phyloP scores from a whole-genome alignment of 2,797 vertebrate genomes.

The Gallirallus australis region DNA sequence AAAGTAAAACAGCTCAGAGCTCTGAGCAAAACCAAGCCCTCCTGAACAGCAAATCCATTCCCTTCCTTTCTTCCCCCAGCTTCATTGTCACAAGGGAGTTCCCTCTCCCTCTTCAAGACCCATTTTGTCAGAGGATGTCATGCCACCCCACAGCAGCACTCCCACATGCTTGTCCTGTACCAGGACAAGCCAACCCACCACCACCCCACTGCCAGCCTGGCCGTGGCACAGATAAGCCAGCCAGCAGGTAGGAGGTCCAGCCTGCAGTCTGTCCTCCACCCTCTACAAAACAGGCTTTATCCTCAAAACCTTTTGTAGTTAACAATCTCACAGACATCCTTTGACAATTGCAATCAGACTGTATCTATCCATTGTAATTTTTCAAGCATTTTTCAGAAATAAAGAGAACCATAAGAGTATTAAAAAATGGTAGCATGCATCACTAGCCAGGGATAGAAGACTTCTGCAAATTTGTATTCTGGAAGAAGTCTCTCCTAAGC shows the following conservation, averaged over 20 bases:
- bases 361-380: background rate
- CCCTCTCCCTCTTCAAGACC: background rate
- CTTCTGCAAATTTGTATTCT: background rate
- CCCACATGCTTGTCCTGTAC: background rate
- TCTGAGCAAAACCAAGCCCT: background rate
- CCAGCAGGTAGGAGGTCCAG: background rate
- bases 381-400: background rate
- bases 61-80: background rate
- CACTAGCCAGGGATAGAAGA: background rate
- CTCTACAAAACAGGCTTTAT: background rate
- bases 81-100: background rate
- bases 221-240: background rate
- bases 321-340: background rate
- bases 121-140: background rate
- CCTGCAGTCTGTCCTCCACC: background rate
- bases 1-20: background rate
- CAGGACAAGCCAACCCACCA: background rate
- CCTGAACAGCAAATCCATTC: background rate
- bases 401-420: background rate
- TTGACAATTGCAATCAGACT: background rate
- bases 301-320: background rate
- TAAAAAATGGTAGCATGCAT: accelerated
- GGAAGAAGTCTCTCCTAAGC: background rate
- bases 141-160: background rate
- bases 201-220: background rate